These are phyloP conservation scores for Zeuzera pyrina DNA, from an alignment of 2,888 invertebrate species.

Conservation along the genomic window DNA sequence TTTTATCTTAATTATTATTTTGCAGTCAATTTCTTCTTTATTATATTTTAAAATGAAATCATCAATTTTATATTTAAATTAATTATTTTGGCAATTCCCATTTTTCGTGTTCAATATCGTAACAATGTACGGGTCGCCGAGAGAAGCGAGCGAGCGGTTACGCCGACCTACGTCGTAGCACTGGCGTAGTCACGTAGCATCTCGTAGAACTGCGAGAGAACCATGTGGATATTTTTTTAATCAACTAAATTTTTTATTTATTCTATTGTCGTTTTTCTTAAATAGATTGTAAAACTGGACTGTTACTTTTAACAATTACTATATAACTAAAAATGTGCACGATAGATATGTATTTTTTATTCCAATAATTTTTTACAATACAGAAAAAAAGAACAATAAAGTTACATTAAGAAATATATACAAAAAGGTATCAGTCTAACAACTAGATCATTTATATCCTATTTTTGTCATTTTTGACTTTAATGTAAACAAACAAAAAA, in stretches of 20 bases:
- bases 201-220: neutral
- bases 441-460: too few relatives aligned
- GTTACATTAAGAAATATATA: too few relatives aligned
- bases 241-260: neutral
- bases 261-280: neutral
- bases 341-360: too few relatives aligned
- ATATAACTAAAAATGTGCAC: too few relatives aligned
- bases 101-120: slow-evolving; percentile 34
- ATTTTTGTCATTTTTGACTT: too few relatives aligned
- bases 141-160: slow-evolving; percentile 44
- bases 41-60: neutral
- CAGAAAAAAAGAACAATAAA: too few relatives aligned
- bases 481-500: too few relatives aligned
- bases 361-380: too few relatives aligned
- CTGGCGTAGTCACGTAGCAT: slow-evolving; percentile 24
- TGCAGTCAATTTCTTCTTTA: neutral
- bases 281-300: too few relatives aligned
- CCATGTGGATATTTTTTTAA: neutral
- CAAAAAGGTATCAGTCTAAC: too few relatives aligned
- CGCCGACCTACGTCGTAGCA: slow-evolving; percentile 59
- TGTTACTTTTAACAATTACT: too few relatives aligned
- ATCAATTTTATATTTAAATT: slow-evolving; percentile 1
- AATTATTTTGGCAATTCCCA: too few relatives aligned
- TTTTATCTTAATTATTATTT: neutral
- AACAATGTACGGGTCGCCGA: slow-evolving; percentile 23